Evolutionary conservation across 1,140 invertebrate species (phyloP), one percentile per base, ranked within the genome.

Genomic region (Drosophila athabasca): DNA sequence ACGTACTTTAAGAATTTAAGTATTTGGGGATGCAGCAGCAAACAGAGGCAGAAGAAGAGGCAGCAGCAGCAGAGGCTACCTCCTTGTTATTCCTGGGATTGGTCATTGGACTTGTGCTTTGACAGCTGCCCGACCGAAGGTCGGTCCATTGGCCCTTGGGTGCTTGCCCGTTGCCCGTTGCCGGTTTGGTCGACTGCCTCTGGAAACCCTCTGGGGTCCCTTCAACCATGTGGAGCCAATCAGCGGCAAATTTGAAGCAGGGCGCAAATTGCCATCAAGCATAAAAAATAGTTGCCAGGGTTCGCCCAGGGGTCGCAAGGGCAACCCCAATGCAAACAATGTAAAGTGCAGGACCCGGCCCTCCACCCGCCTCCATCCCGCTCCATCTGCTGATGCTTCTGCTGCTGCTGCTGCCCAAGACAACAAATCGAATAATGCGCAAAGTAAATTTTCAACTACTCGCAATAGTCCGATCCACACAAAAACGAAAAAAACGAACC

Each of bases 371-470:
- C n/a, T 8, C 53, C 17, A 31, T 60, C 59, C 31, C 31, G 8
- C 31, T 39, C 35, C 35, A 39, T 13, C 35, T 39, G 35, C 35
- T 11, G 3, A 9, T 39, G 3, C 35, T 13, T 3, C 35, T 39
- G 3, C 35, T 39, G 3, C 35, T 13, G 4, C 35, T 13, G 71
- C 84, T 81, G 78, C 78, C 74, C 82, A 82, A 85, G 82, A 85
- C 82, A 87, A 87, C 82, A 87, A 87, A 87, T 87, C 82, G 83
- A 88, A 87, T 87, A 88, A 87, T 88, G 83, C 82, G 82, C 73
- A 87, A 87, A 87, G 83, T 87, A 87, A 87, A 87, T 87, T 87
- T 88, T 87, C 82, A 85, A 85, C 81, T 81, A 70, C 76, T 68
- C 35, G 35, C 35, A 39, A 11, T 39, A 39, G 35, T 67, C 43